Conservation (phyloP, 2,113 vertebrate genomes). For the Beaufortia kweichowensis region DNA sequence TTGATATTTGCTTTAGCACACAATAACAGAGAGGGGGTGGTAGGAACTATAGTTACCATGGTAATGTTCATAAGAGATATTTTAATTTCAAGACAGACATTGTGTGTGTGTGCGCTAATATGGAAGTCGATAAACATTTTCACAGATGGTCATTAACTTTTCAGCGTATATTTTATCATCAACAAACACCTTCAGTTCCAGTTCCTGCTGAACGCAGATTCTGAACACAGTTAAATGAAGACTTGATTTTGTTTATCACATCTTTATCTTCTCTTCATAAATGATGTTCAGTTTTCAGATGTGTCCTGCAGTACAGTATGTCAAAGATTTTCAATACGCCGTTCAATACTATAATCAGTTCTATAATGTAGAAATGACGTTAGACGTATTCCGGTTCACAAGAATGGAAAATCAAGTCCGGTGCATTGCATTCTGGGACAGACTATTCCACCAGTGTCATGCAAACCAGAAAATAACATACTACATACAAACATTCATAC, state of each 20-base stretch:
- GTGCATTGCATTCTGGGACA: neutral
- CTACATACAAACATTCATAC: too few species aligned
- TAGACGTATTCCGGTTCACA: neutral
- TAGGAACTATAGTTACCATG: too few species aligned
- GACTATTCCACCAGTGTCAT: neutral
- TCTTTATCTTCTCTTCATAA: neutral
- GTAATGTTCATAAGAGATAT: too few species aligned
- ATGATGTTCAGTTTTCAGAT: too few species aligned
- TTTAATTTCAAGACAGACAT: neutral
- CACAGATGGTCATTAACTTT: constrained; percentile 72
- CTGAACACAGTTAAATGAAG: neutral
- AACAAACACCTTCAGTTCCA: constrained; percentile 72
- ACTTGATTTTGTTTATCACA: neutral
- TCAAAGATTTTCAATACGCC: neutral
- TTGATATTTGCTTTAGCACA: too few species aligned
- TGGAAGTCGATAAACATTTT: constrained; percentile 49
- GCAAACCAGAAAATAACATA: neutral
- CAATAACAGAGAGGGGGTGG: too few species aligned
- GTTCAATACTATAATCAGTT: neutral
- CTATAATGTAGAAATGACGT: neutral
- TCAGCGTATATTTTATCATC: constrained; percentile 70
- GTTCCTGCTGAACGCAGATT: constrained; percentile 67
- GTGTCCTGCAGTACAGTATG: too few species aligned
- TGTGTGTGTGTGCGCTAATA: neutral
- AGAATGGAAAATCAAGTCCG: neutral